Percentiles rank a stretch among this genome's conserved stretches.
Conservation (phyloP, 1,140 invertebrate genomes). For the Rhyacophila brunnea region DNA sequence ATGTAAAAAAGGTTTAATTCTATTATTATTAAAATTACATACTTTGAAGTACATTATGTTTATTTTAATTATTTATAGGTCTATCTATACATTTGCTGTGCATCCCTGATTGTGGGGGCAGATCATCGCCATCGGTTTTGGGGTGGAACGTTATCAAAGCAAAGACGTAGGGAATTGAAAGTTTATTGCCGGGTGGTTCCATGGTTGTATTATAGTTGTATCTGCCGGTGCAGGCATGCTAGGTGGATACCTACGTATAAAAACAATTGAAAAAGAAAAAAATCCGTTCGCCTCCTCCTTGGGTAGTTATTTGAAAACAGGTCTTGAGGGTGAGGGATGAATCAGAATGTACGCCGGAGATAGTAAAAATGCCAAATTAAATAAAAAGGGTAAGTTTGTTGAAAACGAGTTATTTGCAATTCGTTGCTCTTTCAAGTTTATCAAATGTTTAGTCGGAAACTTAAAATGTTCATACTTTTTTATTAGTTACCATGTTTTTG, state of each 20-base stretch:
- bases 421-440: too few relatives aligned
- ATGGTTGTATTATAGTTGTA: neutral
- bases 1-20: too few relatives aligned
- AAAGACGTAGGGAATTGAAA: conserved; percentile 32
- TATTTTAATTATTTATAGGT: too few relatives aligned
- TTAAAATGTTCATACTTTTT: too few relatives aligned
- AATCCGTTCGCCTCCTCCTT: conserved; percentile 4
- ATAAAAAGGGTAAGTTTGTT: neutral
- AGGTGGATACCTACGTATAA: neutral
- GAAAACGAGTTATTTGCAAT: too few relatives aligned
- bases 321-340: neutral
- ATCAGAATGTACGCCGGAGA: neutral
- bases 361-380: neutral
- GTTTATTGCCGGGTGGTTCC: conserved; percentile 30
- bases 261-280: conserved; percentile 24
- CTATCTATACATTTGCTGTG: too few relatives aligned
- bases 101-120: neutral
- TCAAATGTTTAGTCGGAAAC: too few relatives aligned
- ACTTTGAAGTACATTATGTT: too few relatives aligned
- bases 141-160: conserved; percentile 26
- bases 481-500: too few relatives aligned
- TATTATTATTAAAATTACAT: too few relatives aligned
- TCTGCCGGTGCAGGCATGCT: neutral
- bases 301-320: too few relatives aligned
- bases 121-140: neutral